Percentiles rank a stretch among this genome's conserved stretches.
Evolutionary conservation across 2,113 vertebrate genomes (phyloP).

Genomic region (Xiphophorus hellerii): DNA sequence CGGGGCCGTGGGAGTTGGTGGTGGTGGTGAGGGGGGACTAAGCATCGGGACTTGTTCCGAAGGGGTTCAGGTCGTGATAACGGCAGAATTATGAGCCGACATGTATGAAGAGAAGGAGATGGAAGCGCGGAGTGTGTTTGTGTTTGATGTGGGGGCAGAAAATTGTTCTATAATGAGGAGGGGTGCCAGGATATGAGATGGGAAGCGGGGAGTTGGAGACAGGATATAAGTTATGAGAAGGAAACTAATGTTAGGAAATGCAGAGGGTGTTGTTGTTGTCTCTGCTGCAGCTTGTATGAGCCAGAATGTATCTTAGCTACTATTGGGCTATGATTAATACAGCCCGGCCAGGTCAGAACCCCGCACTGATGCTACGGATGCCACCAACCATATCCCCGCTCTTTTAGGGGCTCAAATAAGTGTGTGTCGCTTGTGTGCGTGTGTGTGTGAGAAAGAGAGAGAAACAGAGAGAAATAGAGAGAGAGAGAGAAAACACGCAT

Average conservation of each 20-base stretch:
- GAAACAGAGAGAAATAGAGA: constrained; percentile 11
- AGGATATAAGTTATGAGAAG: constrained; percentile 77
- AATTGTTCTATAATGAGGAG: constrained; percentile 75
- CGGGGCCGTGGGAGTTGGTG: constrained; percentile 4
- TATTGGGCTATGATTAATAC: constrained; percentile 69
- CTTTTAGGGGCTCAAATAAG: constrained; percentile 72
- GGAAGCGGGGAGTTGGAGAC: constrained; percentile 74
- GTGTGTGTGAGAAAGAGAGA: constrained; percentile 8
- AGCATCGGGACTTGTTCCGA: constrained; percentile 33
- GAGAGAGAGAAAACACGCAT: constrained; percentile 12
- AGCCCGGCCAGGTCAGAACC: constrained; percentile 68
- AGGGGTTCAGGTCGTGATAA: constrained; percentile 61
- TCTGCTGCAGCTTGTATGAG: constrained; percentile 35
- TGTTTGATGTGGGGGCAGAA: constrained; percentile 76
- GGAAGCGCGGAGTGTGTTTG: constrained; percentile 65
- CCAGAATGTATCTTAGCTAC: constrained; percentile 58
- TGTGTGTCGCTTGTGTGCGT: constrained; percentile 53
- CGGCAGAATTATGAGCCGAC: constrained; percentile 61
- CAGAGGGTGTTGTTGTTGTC: constrained; percentile 54
- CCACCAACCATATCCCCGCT: constrained; percentile 70
- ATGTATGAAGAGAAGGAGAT: constrained; percentile 67
- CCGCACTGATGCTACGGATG: constrained; percentile 34
- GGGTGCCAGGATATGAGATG: constrained; percentile 74
- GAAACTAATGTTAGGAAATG: constrained; percentile 70
- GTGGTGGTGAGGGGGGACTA: background rate